Conservation (phyloP, 2,888 invertebrate genomes). For the Apocheima hispidaria region DNA sequence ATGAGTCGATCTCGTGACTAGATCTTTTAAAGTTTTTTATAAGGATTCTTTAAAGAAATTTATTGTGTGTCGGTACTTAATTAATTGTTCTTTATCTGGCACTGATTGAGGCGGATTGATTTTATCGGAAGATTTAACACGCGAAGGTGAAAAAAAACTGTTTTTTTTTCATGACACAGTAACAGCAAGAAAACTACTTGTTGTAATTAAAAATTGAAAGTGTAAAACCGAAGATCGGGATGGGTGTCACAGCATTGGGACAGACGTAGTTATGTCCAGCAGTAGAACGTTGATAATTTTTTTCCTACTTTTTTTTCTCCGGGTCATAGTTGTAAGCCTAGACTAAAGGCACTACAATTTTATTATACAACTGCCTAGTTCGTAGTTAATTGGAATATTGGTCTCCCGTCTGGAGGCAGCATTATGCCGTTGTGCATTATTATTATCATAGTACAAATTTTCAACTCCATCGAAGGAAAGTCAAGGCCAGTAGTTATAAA, state of each 20-base stretch:
- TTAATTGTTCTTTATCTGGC: conserved; percentile 47
- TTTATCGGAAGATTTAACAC: conserved; percentile 30
- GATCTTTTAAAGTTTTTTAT: conserved; percentile 17
- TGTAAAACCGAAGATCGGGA: too few species aligned
- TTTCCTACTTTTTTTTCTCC: too few species aligned
- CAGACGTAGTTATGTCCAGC: too few species aligned
- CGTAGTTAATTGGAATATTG: too few species aligned
- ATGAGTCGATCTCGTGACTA: conserved; percentile 25
- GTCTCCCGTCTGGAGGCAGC: too few species aligned
- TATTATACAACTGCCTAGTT: too few species aligned
- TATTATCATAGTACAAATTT: conserved; percentile 33
- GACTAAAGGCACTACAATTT: too few species aligned
- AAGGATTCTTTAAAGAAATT: conserved; percentile 28
- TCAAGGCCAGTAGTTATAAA: conserved; percentile 24
- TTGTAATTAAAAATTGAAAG: not conserved
- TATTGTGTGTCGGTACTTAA: conserved; percentile 41
- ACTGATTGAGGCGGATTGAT: conserved; percentile 30
- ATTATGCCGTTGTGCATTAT: too few species aligned
- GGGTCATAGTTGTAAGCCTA: too few species aligned
- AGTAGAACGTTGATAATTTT: too few species aligned
- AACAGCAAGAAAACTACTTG: not conserved
- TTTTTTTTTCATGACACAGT: not conserved
- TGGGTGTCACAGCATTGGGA: too few species aligned
- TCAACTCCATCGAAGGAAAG: conserved; percentile 24
- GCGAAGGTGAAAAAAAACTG: conserved; percentile 21